Conservation (phyloP, 2,888 invertebrate species). For the Drosophila nr. perissopoda region DNA sequence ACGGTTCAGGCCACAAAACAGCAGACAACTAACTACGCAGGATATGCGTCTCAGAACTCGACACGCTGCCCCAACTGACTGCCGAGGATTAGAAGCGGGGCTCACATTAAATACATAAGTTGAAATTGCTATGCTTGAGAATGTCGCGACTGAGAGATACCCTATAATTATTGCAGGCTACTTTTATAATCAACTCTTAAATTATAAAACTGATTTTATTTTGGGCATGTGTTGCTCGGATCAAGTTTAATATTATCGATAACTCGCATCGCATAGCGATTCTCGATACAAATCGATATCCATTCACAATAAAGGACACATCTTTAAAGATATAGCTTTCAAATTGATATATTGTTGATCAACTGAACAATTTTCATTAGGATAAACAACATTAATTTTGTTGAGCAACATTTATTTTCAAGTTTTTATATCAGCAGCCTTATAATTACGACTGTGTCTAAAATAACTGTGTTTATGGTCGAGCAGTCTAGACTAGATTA, state of each 20-base stretch:
- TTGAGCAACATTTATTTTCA: no score
- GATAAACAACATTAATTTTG: no score
- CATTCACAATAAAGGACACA: neutral
- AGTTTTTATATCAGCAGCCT: no score
- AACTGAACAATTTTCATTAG: no score
- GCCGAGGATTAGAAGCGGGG: conserved; percentile 30
- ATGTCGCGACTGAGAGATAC: neutral
- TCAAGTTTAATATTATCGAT: neutral
- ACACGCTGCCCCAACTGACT: conserved; percentile 7
- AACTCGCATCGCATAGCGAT: neutral
- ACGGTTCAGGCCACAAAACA: conserved; percentile 72
- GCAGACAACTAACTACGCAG: conserved; percentile 74
- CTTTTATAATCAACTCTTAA: neutral
- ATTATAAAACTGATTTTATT: neutral
- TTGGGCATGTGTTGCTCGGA: neutral
- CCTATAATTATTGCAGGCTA: neutral
- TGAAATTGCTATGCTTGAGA: neutral
- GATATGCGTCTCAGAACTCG: conserved; percentile 57
- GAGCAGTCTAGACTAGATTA: neutral
- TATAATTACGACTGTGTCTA: no score
- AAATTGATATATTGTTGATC: neutral
- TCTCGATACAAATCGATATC: neutral
- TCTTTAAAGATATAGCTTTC: neutral
- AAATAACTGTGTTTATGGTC: neutral
- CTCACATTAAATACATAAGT: neutral